A percentile compares a stretch with the other conserved stretches of the same genome.
phyloP scores from a whole-genome alignment of 2,113 vertebrate species.

The Naja naja region DNA sequence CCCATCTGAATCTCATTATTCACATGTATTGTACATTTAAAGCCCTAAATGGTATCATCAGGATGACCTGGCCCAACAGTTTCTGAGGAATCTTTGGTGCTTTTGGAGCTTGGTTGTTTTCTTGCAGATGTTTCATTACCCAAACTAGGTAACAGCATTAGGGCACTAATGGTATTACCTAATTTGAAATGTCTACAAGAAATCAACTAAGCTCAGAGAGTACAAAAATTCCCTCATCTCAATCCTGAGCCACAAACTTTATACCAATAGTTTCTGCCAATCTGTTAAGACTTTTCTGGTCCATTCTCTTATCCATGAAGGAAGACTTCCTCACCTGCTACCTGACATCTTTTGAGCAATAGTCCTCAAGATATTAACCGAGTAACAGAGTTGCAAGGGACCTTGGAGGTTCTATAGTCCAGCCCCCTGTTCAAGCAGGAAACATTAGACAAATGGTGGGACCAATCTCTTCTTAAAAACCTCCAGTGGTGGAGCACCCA shows the following conservation, averaged over 20 bases:
- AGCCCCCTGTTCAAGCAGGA: not conserved
- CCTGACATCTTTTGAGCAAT: not conserved
- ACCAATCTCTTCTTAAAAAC: not conserved
- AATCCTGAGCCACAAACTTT: too few species aligned
- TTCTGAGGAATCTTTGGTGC: too few species aligned
- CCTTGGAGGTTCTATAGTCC: not conserved
- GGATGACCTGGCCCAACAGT: not conserved
- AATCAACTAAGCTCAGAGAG: too few species aligned
- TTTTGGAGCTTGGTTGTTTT: too few species aligned
- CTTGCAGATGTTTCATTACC: too few species aligned
- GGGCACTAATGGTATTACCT: too few species aligned
- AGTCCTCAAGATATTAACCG: not conserved
- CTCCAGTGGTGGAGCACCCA: not conserved
- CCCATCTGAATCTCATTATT: too few species aligned
- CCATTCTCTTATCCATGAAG: not conserved
- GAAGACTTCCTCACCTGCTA: not conserved
- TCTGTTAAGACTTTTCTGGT: not conserved
- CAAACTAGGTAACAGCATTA: too few species aligned
- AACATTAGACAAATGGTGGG: not conserved
- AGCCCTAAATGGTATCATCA: not conserved
- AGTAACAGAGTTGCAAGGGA: too few species aligned
- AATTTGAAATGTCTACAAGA: too few species aligned
- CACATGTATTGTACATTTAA: not conserved
- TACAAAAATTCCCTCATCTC: too few species aligned
- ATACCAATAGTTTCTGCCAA: not conserved